phyloP scores from a whole-genome alignment of 2,113 vertebrate species.

The Arvicanthis niloticus region DNA sequence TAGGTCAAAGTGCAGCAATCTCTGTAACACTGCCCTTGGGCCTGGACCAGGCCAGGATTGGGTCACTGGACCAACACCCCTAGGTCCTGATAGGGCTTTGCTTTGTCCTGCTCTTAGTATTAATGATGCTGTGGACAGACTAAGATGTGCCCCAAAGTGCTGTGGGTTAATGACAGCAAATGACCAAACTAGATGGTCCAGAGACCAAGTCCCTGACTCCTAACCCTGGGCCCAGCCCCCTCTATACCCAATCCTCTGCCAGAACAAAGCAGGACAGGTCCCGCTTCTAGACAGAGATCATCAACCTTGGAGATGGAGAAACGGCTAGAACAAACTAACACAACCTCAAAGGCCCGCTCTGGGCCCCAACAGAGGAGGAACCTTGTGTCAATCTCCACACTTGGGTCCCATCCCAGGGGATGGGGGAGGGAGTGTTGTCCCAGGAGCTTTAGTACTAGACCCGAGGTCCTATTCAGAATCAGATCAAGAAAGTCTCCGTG shows the following conservation, averaged over 20 bases:
- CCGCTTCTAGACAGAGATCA: background rate
- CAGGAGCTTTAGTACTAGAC: background rate
- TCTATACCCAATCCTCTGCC: too few relatives aligned
- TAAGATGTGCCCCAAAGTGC: background rate
- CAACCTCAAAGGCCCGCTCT: background rate
- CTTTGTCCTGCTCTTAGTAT: background rate
- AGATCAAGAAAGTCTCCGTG: accelerated
- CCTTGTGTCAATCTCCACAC: background rate
- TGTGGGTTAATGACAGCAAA: background rate
- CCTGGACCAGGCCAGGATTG: background rate
- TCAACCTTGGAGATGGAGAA: background rate
- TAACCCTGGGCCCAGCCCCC: background rate
- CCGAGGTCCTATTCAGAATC: background rate
- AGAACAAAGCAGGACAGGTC: background rate
- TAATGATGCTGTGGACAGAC: background rate
- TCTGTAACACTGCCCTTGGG: background rate
- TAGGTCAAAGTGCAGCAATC: constrained; percentile 47
- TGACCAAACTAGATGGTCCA: background rate
- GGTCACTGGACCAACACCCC: constrained; percentile 21
- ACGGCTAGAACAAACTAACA: too few relatives aligned
- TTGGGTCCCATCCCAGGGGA: background rate
- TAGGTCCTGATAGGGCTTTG: background rate
- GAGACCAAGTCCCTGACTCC: background rate
- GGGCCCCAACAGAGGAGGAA: background rate
- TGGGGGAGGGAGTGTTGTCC: too few relatives aligned